Evolutionary conservation across 2,113 vertebrate genomes (phyloP).

Genomic region (Gulo gulo): DNA sequence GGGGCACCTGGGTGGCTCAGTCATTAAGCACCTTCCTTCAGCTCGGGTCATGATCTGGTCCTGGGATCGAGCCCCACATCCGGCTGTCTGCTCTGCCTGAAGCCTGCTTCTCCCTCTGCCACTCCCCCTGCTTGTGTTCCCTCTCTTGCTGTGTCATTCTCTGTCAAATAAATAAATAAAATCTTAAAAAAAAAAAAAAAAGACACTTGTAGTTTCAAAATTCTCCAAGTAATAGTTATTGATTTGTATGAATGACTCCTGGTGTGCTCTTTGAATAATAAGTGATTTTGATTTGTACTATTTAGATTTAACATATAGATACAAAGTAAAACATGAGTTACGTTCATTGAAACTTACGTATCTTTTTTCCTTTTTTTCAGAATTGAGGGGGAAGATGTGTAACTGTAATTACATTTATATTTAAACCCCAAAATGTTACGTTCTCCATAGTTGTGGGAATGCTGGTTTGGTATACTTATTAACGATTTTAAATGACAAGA

Average conservation of each 20-base stretch:
- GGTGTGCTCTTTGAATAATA: background rate
- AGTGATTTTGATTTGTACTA: background rate
- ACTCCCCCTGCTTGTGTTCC: no score
- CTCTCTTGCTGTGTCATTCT: no score
- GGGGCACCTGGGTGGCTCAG: no score
- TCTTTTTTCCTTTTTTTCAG: background rate
- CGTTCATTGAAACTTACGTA: background rate
- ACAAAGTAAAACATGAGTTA: background rate
- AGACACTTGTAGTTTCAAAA: background rate
- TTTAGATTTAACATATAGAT: background rate
- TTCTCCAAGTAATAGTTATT: background rate
- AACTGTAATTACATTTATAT: background rate
- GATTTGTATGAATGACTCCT: background rate
- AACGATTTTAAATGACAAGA: background rate
- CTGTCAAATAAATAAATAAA: no score
- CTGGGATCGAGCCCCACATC: no score
- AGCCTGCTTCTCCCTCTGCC: no score
- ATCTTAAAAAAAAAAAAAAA: background rate
- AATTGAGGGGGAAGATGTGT: background rate
- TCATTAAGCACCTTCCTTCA: no score
- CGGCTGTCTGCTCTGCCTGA: rapidly evolving
- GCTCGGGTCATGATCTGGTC: no score
- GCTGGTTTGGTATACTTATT: background rate
- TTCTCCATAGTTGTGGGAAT: background rate
- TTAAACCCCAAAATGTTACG: background rate